Base-by-base conservation (phyloP, 1,140 invertebrate genomes). In the Ips typographus region DNA sequence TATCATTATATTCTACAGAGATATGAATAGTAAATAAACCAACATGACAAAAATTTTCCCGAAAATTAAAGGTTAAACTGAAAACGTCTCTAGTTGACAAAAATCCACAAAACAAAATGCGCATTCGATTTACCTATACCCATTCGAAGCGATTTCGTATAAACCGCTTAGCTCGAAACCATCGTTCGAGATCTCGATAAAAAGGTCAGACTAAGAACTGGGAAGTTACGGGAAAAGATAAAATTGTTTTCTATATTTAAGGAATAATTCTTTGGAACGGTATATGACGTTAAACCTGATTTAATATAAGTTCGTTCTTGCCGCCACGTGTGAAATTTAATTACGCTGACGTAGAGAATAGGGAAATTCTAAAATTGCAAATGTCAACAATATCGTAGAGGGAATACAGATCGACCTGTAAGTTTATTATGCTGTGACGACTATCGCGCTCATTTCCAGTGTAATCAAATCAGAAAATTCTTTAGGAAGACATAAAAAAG, bases 201-300 rank as follows among this genome's bases (percentile, higher is more conserved):
- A 8, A 49, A 22, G 44, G 7, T 49, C 22, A 8, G 22, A 49
- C 6, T 49, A 49, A 49, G 22, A 8, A 22, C 44, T 49, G 6
- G 3, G 22, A 49, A 49, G 22, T 3, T 6, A 49, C 6, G 22
- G 44, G 6, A 49, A 8, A 49, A 49, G 22, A 6, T 8, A 22
- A 49, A 49, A 49, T 49, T 49, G 44, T 49, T 49, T 49, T 22
- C 44, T 8, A 49, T 49, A 49, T 49, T 49, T 49, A 49, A 22
- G 2, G 44, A 49, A 22, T 22, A 49, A 49, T 22, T 2, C 3
- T 22, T 22, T 22, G 22, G 22, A 49, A 49, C 44, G 44, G 22
- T 22, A 49, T 1, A 22, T 22, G 22, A 22, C 22, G 7, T 49
- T 49, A 22, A 49, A 8, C 6, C 44, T 49, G 6, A 49, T 49